Conservation (phyloP, 2,888 invertebrate species). For the Cheiracanthium punctorium region DNA sequence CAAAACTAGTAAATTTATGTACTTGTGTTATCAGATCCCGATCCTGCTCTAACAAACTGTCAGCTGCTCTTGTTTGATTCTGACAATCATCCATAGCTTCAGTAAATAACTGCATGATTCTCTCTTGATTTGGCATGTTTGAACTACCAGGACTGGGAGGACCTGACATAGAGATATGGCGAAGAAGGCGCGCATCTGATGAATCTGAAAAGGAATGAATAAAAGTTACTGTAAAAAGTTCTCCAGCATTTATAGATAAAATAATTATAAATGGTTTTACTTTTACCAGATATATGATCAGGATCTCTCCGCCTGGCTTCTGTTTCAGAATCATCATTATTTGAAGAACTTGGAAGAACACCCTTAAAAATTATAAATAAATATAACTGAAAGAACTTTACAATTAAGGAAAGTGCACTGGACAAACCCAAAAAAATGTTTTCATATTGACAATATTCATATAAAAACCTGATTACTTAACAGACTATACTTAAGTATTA, state of each 20-base stretch:
- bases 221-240: neutral
- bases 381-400: too few relatives aligned
- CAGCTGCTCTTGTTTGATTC: constrained; percentile 13
- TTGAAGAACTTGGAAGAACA: constrained; percentile 1
- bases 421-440: too few relatives aligned
- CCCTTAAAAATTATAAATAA: neutral
- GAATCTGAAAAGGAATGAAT: neutral
- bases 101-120: constrained; percentile 20
- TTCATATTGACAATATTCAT: too few relatives aligned
- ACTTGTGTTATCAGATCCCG: constrained; percentile 19
- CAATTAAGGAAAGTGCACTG: neutral
- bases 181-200: constrained; percentile 12
- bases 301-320: neutral
- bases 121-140: constrained; percentile 21
- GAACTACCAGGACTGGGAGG: constrained; percentile 10
- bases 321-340: neutral
- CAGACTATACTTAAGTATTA: too few relatives aligned
- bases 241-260: too few relatives aligned
- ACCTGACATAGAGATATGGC: neutral
- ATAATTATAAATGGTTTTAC: too few relatives aligned
- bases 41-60: constrained; percentile 9
- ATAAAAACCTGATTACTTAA: too few relatives aligned
- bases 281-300: constrained; percentile 5
- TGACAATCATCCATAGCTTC: constrained; percentile 25
- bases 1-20: too few relatives aligned